These are phyloP conservation scores for Ferrisia virgata DNA, from an alignment of 2,888 invertebrate genomes.

Conservation along the genomic window DNA sequence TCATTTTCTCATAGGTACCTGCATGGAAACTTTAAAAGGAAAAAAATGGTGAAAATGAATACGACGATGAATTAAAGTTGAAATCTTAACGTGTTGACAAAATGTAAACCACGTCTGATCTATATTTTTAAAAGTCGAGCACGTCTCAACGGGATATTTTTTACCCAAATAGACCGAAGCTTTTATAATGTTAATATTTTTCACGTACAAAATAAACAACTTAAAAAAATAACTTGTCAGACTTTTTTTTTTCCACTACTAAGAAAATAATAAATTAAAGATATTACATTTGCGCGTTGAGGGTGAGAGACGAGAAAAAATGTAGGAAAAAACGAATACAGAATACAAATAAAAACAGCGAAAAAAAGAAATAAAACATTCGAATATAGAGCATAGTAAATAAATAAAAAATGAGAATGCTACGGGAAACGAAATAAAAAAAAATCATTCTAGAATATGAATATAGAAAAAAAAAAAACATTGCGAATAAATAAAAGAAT, in stretches of 20 bases:
- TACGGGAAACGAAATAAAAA: constrained; percentile 15
- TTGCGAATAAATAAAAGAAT: constrained; percentile 18
- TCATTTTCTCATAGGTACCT: not conserved
- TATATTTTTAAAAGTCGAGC: constrained; percentile 15
- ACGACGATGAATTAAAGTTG: constrained; percentile 7
- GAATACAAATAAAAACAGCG: constrained; percentile 14
- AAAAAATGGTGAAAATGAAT: not conserved
- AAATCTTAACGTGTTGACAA: constrained; percentile 11
- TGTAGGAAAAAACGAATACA: not conserved
- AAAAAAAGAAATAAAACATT: not conserved
- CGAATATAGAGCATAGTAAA: not conserved
- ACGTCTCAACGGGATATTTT: not conserved
- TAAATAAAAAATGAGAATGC: constrained; percentile 20
- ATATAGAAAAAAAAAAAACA: not conserved
- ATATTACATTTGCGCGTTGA: not conserved
- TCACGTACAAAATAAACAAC: constrained; percentile 11
- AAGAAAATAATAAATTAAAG: constrained; percentile 21
- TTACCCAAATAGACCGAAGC: constrained; percentile 5
- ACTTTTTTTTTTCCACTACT: not conserved
- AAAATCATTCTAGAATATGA: constrained; percentile 22
- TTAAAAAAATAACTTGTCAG: constrained; percentile 12
- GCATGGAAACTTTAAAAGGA: not conserved
- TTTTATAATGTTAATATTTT: constrained; percentile 9
- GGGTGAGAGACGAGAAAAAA: not conserved
- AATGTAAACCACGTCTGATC: not conserved